Evolutionary conservation across 2,888 invertebrate species (phyloP).

Genomic region (Nasonia oneida): DNA sequence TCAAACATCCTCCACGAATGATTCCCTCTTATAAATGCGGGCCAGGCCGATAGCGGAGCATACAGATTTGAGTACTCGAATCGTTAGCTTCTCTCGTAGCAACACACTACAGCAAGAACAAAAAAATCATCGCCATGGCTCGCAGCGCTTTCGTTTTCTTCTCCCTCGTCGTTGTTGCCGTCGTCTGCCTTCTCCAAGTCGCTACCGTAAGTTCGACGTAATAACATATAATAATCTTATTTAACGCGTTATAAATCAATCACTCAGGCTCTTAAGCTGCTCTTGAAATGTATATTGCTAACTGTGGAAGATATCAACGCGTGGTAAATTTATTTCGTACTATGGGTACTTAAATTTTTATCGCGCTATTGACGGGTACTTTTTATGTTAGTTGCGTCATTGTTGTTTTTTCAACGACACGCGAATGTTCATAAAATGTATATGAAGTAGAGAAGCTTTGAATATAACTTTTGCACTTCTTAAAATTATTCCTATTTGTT

Average conservation of each 20-base stretch:
- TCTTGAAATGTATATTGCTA: neutral
- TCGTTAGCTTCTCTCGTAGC: neutral
- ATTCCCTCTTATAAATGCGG: conserved; percentile 7
- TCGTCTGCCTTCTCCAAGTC: conserved; percentile 27
- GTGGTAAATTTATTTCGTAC: neutral
- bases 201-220: conserved; percentile 30
- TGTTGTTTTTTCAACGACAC: neutral
- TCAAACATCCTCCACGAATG: neutral
- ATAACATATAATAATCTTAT: conserved; percentile 11
- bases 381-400: neutral
- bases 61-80: conserved; percentile 15
- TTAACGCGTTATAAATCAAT: conserved; percentile 13
- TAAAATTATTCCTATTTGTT: neutral
- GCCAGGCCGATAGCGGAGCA: neutral
- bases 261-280: neutral
- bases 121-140: conserved; percentile 18
- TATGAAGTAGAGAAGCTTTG: no score
- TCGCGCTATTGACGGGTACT: neutral
- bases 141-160: conserved; percentile 3
- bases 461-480: neutral
- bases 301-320: neutral
- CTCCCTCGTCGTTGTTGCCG: neutral
- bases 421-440: no score
- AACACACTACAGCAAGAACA: neutral
- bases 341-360: neutral